These are phyloP conservation scores for Calonectris borealis DNA, from an alignment of 2,113 vertebrate genomes.

Conservation along the genomic window DNA sequence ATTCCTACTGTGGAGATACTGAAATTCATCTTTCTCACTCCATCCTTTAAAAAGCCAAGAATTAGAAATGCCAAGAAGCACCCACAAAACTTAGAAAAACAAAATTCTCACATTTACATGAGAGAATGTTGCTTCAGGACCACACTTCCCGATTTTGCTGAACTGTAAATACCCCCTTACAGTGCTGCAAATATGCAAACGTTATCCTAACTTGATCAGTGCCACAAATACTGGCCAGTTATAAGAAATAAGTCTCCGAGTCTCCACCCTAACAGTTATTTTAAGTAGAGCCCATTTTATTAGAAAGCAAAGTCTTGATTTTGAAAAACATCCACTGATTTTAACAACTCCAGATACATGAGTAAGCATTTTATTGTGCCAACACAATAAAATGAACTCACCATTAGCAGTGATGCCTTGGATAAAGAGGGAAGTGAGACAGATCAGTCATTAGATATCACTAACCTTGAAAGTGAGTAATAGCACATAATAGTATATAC, in stretches of 20 bases:
- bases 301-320: not conserved
- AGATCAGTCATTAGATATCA: not conserved
- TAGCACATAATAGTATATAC: not conserved
- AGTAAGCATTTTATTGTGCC: not conserved
- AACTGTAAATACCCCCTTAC: not conserved
- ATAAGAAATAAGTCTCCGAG: not conserved
- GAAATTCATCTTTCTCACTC: not conserved
- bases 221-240: not conserved
- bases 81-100: not conserved
- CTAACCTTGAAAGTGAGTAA: not conserved
- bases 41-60: not conserved
- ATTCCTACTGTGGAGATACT: accelerated
- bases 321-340: not conserved
- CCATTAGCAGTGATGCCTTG: not conserved
- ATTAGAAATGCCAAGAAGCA: not conserved
- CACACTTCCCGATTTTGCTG: not conserved
- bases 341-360: not conserved
- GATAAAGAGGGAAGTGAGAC: not conserved
- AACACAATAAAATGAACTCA: not conserved
- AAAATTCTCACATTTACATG: not conserved
- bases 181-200: not conserved
- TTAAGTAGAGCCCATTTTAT: not conserved
- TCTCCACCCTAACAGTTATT: not conserved
- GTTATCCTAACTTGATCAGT: not conserved
- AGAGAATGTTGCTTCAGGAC: not conserved